Evolutionary conservation across 2,888 invertebrate genomes (phyloP).

Genomic region (Gerris lacustris): DNA sequence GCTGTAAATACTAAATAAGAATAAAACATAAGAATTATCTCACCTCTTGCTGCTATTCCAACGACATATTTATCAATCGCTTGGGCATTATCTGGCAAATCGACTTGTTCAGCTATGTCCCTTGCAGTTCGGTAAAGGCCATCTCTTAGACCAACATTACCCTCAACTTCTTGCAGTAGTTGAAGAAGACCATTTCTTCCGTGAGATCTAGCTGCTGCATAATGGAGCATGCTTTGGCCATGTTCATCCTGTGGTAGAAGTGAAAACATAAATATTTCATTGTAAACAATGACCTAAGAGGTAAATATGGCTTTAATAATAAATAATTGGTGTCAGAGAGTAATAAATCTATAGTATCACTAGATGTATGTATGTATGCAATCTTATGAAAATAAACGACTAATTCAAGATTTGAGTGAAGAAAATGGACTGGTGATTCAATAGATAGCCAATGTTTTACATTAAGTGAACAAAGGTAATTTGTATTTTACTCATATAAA

Average conservation of each 20-base stretch:
- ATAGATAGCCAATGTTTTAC: too few relatives aligned
- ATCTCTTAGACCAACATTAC: constrained; percentile 70
- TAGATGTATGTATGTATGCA: too few relatives aligned
- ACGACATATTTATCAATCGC: constrained; percentile 73
- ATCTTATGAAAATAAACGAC: too few relatives aligned
- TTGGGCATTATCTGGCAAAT: constrained; percentile 61
- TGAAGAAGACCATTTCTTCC: constrained; percentile 67
- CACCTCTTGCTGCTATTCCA: constrained; percentile 64
- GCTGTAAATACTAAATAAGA: too few relatives aligned
- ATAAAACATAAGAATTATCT: constrained; percentile 6
- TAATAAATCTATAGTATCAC: background rate
- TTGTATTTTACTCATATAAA: too few relatives aligned
- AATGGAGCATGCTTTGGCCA: constrained; percentile 79
- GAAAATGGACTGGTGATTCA: too few relatives aligned
- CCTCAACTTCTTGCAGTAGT: constrained; percentile 63
- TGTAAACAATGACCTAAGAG: background rate
- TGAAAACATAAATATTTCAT: background rate
- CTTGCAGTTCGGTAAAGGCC: constrained; percentile 76
- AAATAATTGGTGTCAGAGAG: background rate
- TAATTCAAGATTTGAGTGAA: too few relatives aligned
- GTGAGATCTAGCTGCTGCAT: constrained; percentile 71
- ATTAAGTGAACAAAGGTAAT: too few relatives aligned
- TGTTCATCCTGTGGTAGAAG: constrained; percentile 58
- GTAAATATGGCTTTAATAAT: background rate
- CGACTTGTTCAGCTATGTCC: constrained; percentile 70